phyloP scores from a whole-genome alignment of 2,113 vertebrate species.

The Paralichthys olivaceus region DNA sequence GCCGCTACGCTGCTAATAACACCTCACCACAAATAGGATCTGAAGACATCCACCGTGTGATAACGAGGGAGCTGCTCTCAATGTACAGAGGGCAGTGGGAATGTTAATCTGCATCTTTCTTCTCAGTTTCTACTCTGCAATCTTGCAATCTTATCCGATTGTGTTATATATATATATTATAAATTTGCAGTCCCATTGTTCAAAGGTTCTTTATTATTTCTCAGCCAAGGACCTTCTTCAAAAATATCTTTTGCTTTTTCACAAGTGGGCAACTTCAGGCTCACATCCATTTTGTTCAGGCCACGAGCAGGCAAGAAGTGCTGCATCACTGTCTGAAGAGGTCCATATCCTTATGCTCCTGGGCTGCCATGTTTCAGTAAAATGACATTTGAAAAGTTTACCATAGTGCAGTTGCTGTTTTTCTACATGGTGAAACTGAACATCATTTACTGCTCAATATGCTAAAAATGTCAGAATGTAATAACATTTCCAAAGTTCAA shows the following conservation, averaged over 20 bases:
- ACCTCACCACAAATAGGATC: conserved; percentile 67
- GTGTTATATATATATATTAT: too few species aligned
- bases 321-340: background rate
- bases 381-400: conserved; percentile 43
- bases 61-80: conserved; percentile 66
- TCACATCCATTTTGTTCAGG: background rate
- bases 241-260: too few species aligned
- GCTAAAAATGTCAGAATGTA: conserved; percentile 29
- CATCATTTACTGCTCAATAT: conserved; percentile 27
- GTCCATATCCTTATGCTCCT: background rate
- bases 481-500: conserved; percentile 33
- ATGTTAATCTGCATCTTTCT: conserved; percentile 15
- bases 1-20: conserved; percentile 65
- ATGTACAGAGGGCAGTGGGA: conserved; percentile 23
- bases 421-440: conserved; percentile 24
- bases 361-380: conserved; percentile 10
- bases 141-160: background rate
- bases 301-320: background rate
- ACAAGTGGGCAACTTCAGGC: background rate
- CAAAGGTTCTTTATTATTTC: too few species aligned
- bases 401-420: conserved; percentile 34
- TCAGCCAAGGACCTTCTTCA: too few species aligned
- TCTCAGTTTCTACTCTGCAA: background rate
- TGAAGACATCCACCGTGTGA: conserved; percentile 62
- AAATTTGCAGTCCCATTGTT: conserved; percentile 6